Base-by-base conservation (phyloP, 1,140 invertebrate genomes). In the Drosophila novamexicana region DNA sequence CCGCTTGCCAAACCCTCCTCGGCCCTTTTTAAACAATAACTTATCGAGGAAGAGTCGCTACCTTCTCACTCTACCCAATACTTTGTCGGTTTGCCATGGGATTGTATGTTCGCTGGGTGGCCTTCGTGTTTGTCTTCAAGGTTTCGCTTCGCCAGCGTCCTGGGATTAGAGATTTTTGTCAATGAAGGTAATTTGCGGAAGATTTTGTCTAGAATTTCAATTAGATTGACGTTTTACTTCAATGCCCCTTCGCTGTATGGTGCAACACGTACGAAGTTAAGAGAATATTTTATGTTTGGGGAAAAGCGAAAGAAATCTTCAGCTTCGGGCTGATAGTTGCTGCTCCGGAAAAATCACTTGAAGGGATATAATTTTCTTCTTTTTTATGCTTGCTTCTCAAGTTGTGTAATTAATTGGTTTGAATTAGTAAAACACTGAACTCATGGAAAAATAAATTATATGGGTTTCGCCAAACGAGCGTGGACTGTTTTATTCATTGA, bases 181-280 rank as follows among this genome's bases (percentile, higher is more conserved):
- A 91, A 90, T 91, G 85, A 79, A 81, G 85, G 85, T 91, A 91
- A 91, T 91, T 91, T 90, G 82, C 85, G 73, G 85, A 86, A 90
- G 88, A 91, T 91, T 91, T 90, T 84, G 88, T 91, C 88, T 90
- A 91, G 85, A 91, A 91, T 91, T 91, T 91, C 88, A 91, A 91
- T 91, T 91, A 90, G 88, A 86, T 91, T 90, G 81, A 86, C 82
- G 70, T 76, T 84, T 78, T 78, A 56, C 53, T 29, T 9, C 16
- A 47, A 18, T 32, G 16, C 14, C 34, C 12, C 29, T 34, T 50
- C 36, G 47, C 16, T 53, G 16, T 29, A 18, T 50, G 36, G 16
- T 52, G 45, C 34, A 39, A 4, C 40, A 5, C 3, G 4, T 40
- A 18, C 29, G 37, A 18, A 39, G 32, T 42, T 9, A 52, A 42